Evolutionary conservation across 1,140 invertebrate genomes (phyloP), one percentile per base, ranked within the genome.

Genomic region (Mycetomoellerius zeteki): DNA sequence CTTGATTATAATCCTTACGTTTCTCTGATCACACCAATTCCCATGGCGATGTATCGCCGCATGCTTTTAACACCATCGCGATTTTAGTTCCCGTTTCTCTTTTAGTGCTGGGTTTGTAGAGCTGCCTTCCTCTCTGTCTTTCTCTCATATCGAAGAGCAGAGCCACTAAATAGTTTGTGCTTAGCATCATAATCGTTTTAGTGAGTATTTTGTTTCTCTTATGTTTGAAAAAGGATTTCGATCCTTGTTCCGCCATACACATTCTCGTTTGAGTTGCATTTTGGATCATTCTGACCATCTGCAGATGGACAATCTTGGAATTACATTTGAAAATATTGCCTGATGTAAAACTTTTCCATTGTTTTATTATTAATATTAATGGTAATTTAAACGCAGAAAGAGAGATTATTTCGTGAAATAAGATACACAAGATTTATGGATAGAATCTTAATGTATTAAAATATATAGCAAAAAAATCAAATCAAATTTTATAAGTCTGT

Each of bases 1-100:
- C 58, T 90, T 92, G 92, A 92, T 93, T 92, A 82, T 56, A 78
- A 86, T 69, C 33, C 56, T 85, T 62, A 75, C 64, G 71, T 64
- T 19, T 27, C n/a, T 75, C 92, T 93, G 92, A 93, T 85, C 67
- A 43, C 3, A 60, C 43, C 30, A 64, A 21, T 19, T 19, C 0
- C 5, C 12, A 56, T 5, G 33, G 24, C 27, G 6, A 10, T 14
- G 6, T n/a, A 19, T 43, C 43, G 82, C 37, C 50, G 47, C 30
- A 21, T 76, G 27, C 50, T 75, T 71, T 16, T n/a, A 43, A 62
- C 58, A 19, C 16, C n/a, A 47, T 75, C 7, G 56, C 56, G 33
- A 86, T 76, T 69, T 86, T 56, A 43, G 54, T 62, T 86, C n/a
- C n/a, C n/a, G 56, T 80, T 86, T 69, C 33, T 80, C 3, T 84